Evolutionary conservation across 1,140 invertebrate species (phyloP).

Genomic region (Tetranychus cinnabarinus): DNA sequence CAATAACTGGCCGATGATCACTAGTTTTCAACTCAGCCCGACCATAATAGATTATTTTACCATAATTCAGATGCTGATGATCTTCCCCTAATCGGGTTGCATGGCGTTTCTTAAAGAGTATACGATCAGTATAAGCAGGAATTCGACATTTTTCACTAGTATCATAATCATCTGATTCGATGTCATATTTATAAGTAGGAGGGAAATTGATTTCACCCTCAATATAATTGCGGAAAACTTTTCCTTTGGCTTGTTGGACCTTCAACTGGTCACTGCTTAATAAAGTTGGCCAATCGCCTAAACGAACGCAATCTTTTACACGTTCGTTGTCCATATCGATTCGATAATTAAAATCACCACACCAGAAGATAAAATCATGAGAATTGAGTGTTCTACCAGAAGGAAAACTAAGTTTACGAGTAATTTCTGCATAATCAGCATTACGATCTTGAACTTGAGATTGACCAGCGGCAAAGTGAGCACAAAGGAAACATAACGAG

Average conservation of each 20-base stretch:
- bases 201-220: constrained; percentile 80
- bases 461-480: constrained; percentile 96
- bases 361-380: constrained; percentile 98
- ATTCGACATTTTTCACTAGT: constrained; percentile 91
- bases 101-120: constrained; percentile 55
- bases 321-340: constrained; percentile 88
- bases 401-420: constrained; percentile 71
- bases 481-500: constrained; percentile 89
- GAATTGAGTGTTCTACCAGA: constrained; percentile 70
- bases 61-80: constrained; percentile 26
- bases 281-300: constrained; percentile 49
- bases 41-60: constrained; percentile 67
- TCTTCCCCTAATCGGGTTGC: constrained; percentile 26
- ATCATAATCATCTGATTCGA: constrained; percentile 97
- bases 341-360: constrained; percentile 97
- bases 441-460: constrained; percentile 84
- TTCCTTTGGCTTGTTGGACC: constrained; percentile 24
- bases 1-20: constrained; percentile 80
- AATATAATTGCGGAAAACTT: constrained; percentile 66
- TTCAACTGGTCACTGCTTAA: constrained; percentile 70
- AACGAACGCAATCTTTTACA: constrained; percentile 56
- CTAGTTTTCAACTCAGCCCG: constrained; percentile 86
- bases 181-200: constrained; percentile 97
- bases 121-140: constrained; percentile 92
- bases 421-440: constrained; percentile 86